These are phyloP conservation scores for Liparis tanakae DNA, from an alignment of 2,797 vertebrate genomes.

Conservation along the genomic window DNA sequence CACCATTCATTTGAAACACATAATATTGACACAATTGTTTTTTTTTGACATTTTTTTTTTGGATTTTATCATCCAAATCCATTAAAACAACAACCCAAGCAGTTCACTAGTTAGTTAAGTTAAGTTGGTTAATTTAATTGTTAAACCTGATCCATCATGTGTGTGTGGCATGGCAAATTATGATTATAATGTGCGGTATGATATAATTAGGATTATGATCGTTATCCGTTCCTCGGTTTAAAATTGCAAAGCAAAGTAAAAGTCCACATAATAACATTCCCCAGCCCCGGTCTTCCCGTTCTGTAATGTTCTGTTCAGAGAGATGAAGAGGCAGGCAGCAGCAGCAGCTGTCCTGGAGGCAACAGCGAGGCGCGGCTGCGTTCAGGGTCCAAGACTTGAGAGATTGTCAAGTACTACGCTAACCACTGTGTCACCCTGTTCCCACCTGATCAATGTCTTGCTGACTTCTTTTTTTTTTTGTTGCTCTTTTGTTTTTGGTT, in stretches of 20 bases:
- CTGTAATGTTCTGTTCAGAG: too few species aligned
- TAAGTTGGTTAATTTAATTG: slow-evolving; percentile 12
- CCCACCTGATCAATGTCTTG: slow-evolving; percentile 63
- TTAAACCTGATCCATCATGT: background rate
- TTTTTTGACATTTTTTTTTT: background rate
- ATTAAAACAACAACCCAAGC: too few species aligned
- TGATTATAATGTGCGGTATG: slow-evolving; percentile 40
- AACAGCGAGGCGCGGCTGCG: slow-evolving; percentile 32
- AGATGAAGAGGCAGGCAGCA: too few species aligned
- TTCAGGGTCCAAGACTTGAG: slow-evolving; percentile 46
- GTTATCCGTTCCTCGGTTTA: too few species aligned
- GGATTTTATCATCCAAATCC: background rate
- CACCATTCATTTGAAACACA: too few species aligned
- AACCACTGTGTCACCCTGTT: slow-evolving; percentile 35
- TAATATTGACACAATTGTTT: background rate
- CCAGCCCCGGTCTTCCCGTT: too few species aligned
- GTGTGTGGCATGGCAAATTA: slow-evolving; percentile 27
- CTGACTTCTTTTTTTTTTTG: too few species aligned
- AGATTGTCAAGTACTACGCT: slow-evolving; percentile 57
- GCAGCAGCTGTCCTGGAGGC: too few species aligned
- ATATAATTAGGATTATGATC: too few species aligned
- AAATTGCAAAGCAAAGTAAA: too few species aligned
- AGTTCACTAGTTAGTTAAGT: background rate
- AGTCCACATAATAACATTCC: too few species aligned
- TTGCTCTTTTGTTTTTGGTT: too few species aligned